A percentile compares a stretch with the other conserved stretches of the same genome.
These are phyloP conservation scores for Tetanocera ferruginea DNA, from an alignment of 2,888 invertebrate species.

Conservation along the genomic window DNA sequence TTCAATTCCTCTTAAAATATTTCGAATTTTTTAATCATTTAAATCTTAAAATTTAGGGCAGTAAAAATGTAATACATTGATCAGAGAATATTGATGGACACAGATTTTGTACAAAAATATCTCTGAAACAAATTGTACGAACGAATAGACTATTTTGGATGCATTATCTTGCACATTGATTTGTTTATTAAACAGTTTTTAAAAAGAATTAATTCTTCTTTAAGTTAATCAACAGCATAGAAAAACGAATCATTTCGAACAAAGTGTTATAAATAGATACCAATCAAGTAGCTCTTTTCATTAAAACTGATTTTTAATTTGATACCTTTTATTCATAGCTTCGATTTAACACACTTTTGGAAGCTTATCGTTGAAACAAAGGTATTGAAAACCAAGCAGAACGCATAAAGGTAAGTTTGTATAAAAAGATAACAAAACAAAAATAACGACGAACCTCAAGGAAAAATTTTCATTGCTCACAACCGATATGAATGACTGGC, in stretches of 20 bases:
- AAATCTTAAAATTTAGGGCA: no score
- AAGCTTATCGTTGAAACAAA: not conserved
- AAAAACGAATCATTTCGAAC: not conserved
- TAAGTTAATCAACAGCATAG: not conserved
- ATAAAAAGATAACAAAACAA: not conserved
- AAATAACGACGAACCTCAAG: not conserved
- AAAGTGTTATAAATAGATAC: slow-evolving; percentile 38
- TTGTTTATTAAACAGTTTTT: no score
- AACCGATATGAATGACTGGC: slow-evolving; percentile 12
- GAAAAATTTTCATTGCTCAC: not conserved
- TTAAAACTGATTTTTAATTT: slow-evolving; percentile 21
- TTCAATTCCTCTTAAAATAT: no score
- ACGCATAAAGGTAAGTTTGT: not conserved
- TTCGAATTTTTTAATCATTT: no score
- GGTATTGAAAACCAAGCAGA: not conserved
- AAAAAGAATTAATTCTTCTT: no score
- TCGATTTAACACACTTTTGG: slow-evolving; percentile 15
- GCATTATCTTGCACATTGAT: no score
- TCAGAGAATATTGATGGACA: no score
- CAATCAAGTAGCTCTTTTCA: slow-evolving; percentile 13
- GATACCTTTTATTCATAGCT: slow-evolving; percentile 1
- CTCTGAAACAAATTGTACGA: no score
- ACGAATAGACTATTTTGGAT: no score
- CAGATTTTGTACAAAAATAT: no score
- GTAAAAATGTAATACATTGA: no score